phyloP scores from a whole-genome alignment of 2,888 invertebrate genomes.

The Ichneumon xanthorius region DNA sequence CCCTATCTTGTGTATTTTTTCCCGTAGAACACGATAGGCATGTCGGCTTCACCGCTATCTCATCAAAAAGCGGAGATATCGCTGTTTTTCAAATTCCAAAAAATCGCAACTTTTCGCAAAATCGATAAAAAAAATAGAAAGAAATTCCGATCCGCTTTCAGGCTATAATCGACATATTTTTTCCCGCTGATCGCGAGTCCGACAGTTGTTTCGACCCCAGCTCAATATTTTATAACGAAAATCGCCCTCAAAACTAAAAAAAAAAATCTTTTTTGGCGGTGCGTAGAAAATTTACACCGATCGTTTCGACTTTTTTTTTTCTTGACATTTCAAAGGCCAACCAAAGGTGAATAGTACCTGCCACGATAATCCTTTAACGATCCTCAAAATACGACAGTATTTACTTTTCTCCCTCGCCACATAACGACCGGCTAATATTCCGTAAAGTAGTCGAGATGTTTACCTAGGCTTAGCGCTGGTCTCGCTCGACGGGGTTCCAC shows the following conservation, averaged over 20 bases:
- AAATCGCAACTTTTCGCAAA: background rate
- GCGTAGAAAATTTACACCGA: background rate
- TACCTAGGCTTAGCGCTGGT: slow-evolving; percentile 43
- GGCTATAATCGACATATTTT: too few relatives aligned
- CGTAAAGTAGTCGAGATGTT: slow-evolving; percentile 54
- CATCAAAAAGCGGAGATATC: background rate
- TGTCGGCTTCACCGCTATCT: background rate
- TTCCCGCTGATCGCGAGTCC: background rate
- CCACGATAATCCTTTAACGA: slow-evolving; percentile 75
- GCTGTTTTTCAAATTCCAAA: background rate
- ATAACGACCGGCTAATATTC: slow-evolving; percentile 78
- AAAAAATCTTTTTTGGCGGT: background rate
- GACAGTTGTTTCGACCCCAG: background rate
- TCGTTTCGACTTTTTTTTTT: background rate
- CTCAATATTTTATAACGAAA: too few relatives aligned
- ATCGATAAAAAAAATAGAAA: background rate
- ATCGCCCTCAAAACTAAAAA: too few relatives aligned
- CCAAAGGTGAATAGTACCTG: slow-evolving; percentile 30
- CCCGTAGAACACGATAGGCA: too few relatives aligned
- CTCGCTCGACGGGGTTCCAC: background rate
- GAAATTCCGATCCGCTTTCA: background rate
- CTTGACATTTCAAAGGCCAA: background rate
- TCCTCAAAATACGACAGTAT: slow-evolving; percentile 78
- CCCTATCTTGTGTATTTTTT: background rate
- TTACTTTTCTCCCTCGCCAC: slow-evolving; percentile 75